Evolutionary conservation across 2,888 invertebrate genomes (phyloP), one percentile per base, ranked within the genome.

Genomic region (Neuroscelio doddi): DNA sequence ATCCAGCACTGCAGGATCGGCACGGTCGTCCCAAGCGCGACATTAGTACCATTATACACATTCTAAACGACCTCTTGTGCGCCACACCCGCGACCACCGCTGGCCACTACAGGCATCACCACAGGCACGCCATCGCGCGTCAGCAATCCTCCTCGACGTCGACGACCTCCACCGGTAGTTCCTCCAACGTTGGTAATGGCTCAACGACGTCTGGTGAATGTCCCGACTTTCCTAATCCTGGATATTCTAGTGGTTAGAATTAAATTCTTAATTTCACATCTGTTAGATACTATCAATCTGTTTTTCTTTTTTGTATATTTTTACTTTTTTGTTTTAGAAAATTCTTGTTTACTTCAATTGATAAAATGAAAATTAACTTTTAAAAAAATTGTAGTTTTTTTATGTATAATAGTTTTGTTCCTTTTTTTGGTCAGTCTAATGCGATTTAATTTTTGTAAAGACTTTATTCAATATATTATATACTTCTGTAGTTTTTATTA

Each of bases 11-110:
- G 44, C 97, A 97, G 86, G 97, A 97, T 85, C 91, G 89, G 76
- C 92, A 92, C 79, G 97, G 97, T 8, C 90, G 95, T 73, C 97
- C 97, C 45, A 94, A 96, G 81, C 90, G 96, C 67, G 96, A 96
- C 85, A 96, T 97, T 77, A 95, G 94, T 57, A 97, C 97, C 39
- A 96, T 97, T 70, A 95, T 97, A 73, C 97, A 97, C 85, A 97
- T 97, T 85, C 87, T 97, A 72, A 97, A 97, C 85, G 97, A 97
- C 86, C 88, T 97, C 76, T 87, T 97, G 66, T 95, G 96, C 84
- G 96, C 96, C 21, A 92, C 94, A 49, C 93, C 91, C 2, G 90
- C 91, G 1, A 79, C 83, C 3, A 79, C 79, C 0, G 75, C 81
- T 24, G 78, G 80, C 10, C 83, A 82, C 50, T 83, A 83, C 70